These are phyloP conservation scores for Eolophus roseicapilla DNA, from an alignment of 2,113 vertebrate species.

Conservation along the genomic window DNA sequence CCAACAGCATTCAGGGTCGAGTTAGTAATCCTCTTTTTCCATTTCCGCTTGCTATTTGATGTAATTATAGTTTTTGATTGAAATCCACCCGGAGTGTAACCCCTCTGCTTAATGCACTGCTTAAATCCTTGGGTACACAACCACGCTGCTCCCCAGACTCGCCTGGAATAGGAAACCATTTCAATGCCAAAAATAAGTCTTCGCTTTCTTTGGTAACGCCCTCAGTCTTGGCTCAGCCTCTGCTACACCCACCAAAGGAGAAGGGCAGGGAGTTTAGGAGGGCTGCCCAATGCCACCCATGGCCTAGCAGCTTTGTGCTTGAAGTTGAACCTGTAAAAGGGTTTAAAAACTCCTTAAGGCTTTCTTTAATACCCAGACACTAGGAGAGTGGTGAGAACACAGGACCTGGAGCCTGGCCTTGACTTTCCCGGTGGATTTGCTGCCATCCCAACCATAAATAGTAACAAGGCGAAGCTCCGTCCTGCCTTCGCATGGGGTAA, in stretches of 20 bases:
- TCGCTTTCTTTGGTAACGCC: conserved; percentile 33
- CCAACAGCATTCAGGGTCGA: conserved; percentile 38
- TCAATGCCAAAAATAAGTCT: conserved; percentile 49
- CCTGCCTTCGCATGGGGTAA: neutral
- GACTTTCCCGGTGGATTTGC: neutral
- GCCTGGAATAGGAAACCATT: conserved; percentile 52
- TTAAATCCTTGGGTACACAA: conserved; percentile 66
- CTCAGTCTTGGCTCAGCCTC: neutral
- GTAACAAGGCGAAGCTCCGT: neutral
- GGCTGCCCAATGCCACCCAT: neutral
- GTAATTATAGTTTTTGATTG: conserved; percentile 78
- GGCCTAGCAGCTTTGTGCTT: neutral
- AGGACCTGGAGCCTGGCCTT: neutral
- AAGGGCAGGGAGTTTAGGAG: neutral
- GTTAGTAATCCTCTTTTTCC: conserved; percentile 67
- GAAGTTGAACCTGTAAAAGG: neutral
- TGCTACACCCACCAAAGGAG: neutral
- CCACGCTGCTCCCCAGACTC: neutral
- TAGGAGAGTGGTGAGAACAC: accelerated
- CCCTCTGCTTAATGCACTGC: conserved; percentile 62
- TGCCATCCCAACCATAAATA: neutral
- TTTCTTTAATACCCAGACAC: neutral
- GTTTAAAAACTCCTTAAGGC: neutral
- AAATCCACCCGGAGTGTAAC: conserved; percentile 62
- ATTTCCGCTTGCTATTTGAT: conserved; percentile 73